phyloP scores from a whole-genome alignment of 1,140 invertebrate species.

The Drosophila ogumai region DNA sequence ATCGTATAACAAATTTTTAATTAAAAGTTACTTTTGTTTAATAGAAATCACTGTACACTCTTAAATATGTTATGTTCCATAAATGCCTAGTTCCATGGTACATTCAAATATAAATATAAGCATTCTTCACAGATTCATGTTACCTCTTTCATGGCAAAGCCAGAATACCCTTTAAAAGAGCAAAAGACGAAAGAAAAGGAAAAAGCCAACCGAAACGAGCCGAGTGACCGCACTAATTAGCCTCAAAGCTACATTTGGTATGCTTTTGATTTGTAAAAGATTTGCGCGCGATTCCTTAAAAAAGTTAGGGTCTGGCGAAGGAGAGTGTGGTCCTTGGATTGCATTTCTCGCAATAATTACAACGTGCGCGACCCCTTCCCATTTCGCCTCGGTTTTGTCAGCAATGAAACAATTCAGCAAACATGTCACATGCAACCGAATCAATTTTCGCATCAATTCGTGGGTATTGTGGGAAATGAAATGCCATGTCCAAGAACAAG shows the following conservation, averaged over 20 bases:
- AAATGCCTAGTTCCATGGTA: neutral
- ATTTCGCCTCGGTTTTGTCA: conserved; percentile 17
- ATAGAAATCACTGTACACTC: neutral
- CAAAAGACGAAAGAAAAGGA: conserved; percentile 1
- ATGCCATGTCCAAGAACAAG: conserved; percentile 52
- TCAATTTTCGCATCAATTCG: conserved; percentile 81
- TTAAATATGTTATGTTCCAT: neutral
- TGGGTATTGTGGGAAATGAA: conserved; percentile 67
- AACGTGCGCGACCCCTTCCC: conserved; percentile 12
- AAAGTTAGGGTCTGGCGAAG: neutral
- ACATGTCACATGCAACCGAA: conserved; percentile 82
- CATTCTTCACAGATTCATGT: neutral
- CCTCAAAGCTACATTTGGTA: conserved; percentile 80
- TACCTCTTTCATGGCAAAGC: too few relatives aligned
- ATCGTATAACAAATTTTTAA: neutral
- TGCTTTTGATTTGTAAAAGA: conserved; percentile 82
- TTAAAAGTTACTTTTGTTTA: neutral
- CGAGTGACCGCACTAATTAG: conserved; percentile 80
- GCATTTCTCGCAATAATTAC: conserved; percentile 66
- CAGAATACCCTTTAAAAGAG: neutral
- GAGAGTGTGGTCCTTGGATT: conserved; percentile 3
- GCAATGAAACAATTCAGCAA: conserved; percentile 72
- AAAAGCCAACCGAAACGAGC: conserved; percentile 35
- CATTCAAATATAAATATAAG: neutral
- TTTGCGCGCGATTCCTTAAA: conserved; percentile 60